Evolutionary conservation across 2,888 invertebrate genomes (phyloP).

Genomic region (Oasisia sp.): DNA sequence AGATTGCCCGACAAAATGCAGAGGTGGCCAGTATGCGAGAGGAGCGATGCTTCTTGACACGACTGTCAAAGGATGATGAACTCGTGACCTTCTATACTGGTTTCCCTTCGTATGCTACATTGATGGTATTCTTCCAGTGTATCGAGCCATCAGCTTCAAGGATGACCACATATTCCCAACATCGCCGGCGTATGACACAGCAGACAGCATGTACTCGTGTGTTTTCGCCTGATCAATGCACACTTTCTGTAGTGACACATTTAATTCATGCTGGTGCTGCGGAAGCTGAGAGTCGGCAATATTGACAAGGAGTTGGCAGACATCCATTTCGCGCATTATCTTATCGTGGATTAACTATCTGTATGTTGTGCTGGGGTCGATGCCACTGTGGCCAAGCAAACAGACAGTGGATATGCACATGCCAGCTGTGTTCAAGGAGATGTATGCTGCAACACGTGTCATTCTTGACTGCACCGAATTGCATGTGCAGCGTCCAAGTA

Average conservation of each 20-base stretch:
- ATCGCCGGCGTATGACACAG: background rate
- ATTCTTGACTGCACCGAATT: conserved; percentile 30
- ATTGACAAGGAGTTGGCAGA: conserved; percentile 23
- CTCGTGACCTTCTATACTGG: background rate
- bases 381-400: conserved; percentile 27
- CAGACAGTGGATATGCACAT: conserved; percentile 21
- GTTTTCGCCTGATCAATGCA: background rate
- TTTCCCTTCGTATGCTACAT: background rate
- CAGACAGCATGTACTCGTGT: background rate
- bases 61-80: background rate
- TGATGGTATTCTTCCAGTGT: background rate
- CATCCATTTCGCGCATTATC: conserved; percentile 22
- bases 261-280: background rate
- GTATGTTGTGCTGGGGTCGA: conserved; percentile 26
- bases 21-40: background rate
- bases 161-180: background rate
- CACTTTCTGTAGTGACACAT: background rate
- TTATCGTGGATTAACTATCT: conserved; percentile 29
- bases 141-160: background rate
- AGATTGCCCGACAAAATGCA: background rate
- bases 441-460: conserved; percentile 25
- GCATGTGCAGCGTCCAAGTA: no score
- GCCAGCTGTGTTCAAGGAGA: conserved; percentile 26
- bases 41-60: background rate
- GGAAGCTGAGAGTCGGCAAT: background rate